Evolutionary conservation across 2,888 invertebrate genomes (phyloP).

Genomic region (Pammene fasciana): DNA sequence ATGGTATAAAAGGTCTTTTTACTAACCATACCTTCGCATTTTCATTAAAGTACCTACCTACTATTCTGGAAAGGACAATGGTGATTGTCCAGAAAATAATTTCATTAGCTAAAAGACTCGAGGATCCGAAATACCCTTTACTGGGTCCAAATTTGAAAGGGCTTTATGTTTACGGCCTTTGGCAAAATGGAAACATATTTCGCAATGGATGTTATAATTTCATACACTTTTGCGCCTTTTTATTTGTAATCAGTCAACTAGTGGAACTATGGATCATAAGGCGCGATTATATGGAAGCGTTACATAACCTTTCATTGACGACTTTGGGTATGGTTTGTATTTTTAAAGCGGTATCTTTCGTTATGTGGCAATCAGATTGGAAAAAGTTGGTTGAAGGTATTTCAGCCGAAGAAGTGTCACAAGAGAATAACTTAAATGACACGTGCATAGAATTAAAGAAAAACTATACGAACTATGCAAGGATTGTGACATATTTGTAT

Average conservation of each 20-base stretch:
- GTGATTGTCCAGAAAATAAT: slow-evolving; percentile 51
- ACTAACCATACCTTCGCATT: slow-evolving; percentile 13
- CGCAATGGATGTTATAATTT: slow-evolving; percentile 51
- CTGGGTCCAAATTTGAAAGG: slow-evolving; percentile 65
- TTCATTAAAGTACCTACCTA: slow-evolving; percentile 10
- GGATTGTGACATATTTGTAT: slow-evolving; percentile 59
- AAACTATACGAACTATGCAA: slow-evolving; percentile 59
- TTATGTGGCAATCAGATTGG: slow-evolving; percentile 51
- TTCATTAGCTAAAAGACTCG: slow-evolving; percentile 52
- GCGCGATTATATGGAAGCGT: slow-evolving; percentile 55
- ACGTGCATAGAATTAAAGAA: slow-evolving; percentile 48
- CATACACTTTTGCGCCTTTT: slow-evolving; percentile 50
- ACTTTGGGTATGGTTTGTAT: slow-evolving; percentile 53
- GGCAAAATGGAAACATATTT: slow-evolving; percentile 54
- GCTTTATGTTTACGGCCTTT: slow-evolving; percentile 61
- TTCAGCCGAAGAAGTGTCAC: slow-evolving; percentile 56
- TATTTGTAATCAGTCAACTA: slow-evolving; percentile 56
- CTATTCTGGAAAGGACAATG: slow-evolving; percentile 15
- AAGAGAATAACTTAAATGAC: slow-evolving; percentile 48
- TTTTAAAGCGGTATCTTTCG: slow-evolving; percentile 54
- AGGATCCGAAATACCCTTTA: slow-evolving; percentile 62
- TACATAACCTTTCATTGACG: slow-evolving; percentile 60
- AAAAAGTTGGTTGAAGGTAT: slow-evolving; percentile 49
- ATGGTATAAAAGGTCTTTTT: background rate
- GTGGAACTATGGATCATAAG: slow-evolving; percentile 57